Evolutionary conservation across 2,113 vertebrate genomes (phyloP).

Genomic region (Pelodiscus sinensis): DNA sequence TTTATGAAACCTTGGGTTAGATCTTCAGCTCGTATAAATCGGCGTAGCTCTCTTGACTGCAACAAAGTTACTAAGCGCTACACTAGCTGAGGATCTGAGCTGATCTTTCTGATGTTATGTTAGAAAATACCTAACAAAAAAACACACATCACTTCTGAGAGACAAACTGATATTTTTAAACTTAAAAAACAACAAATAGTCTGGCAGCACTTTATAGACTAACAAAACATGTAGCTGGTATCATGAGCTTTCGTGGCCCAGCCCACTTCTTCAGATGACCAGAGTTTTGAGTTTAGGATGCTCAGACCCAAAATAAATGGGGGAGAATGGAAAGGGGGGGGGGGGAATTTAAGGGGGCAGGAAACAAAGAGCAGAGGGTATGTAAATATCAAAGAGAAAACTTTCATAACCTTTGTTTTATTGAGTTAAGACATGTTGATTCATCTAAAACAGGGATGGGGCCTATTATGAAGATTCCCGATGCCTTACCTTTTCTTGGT

Average conservation of each 20-base stretch:
- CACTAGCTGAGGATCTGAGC: background rate
- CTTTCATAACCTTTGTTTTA: background rate
- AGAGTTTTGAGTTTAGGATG: background rate
- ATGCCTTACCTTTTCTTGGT: background rate
- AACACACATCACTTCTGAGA: background rate
- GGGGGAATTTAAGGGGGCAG: too few relatives aligned
- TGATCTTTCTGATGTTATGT: background rate
- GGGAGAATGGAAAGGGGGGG: too few relatives aligned
- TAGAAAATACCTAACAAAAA: background rate
- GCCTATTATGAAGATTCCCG: background rate
- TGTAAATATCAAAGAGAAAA: too few relatives aligned
- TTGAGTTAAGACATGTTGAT: background rate
- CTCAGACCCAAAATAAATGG: too few relatives aligned
- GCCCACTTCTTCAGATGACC: too few relatives aligned
- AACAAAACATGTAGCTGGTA: too few relatives aligned
- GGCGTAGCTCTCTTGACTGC: background rate
- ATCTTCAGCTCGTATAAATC: background rate
- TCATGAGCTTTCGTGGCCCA: too few relatives aligned
- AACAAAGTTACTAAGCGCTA: background rate
- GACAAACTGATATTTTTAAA: background rate
- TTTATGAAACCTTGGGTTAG: background rate
- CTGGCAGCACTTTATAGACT: too few relatives aligned
- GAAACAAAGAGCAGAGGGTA: too few relatives aligned
- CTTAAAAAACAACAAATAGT: too few relatives aligned
- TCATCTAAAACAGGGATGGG: background rate